Base-by-base conservation (phyloP, 2,888 invertebrate species). In the Tupiocoris notatus region DNA sequence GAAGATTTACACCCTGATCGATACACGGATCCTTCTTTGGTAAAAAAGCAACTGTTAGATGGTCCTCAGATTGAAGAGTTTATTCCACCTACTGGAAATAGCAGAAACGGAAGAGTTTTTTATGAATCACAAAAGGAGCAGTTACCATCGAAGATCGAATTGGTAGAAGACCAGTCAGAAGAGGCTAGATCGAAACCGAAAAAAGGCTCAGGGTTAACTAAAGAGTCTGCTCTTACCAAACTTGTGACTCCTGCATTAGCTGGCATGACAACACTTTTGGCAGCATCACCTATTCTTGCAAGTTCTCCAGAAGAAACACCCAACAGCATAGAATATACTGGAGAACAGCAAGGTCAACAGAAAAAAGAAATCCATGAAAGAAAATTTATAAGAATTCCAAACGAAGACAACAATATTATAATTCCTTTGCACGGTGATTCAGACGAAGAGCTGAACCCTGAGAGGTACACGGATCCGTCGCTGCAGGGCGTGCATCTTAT, bases 351-450 rank as follows among this genome's bases (percentile, higher is more conserved):
- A 39, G 39, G 20, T 18, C 21, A 22, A 63, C 20, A 2, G 2
- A 3, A 22, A 63, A 63, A 21, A 18, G 2, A 73, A 54, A 20
- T 62, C 2, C 20, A 71, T 56, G 78, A 64, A 25, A 65, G 71
- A 62, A 65, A 77, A 20, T 76, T 71, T 56, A 78, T 79, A 54
- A 77, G 66, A 39, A 79, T 79, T 20, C 76, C 75, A 18, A 75
- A 79, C 39, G 39, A 39, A 7, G 12, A 12, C 12, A 39, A 39
- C 12, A 39, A 39, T 12, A 39, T 80, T 24, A 79, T 80, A 56
- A 79, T 80, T 9, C 80, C 80, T 16, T 73, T 80, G 18, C 80
- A 80, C 66, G 80, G 79, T n/a, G 77, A 77, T 58, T 78, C 78
- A n/a, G 79, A 79, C 54, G 79, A 79, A 66, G 79, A 79, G 24